phyloP scores from a whole-genome alignment of 2,113 vertebrate genomes.

The Sminthopsis crassicaudata region DNA sequence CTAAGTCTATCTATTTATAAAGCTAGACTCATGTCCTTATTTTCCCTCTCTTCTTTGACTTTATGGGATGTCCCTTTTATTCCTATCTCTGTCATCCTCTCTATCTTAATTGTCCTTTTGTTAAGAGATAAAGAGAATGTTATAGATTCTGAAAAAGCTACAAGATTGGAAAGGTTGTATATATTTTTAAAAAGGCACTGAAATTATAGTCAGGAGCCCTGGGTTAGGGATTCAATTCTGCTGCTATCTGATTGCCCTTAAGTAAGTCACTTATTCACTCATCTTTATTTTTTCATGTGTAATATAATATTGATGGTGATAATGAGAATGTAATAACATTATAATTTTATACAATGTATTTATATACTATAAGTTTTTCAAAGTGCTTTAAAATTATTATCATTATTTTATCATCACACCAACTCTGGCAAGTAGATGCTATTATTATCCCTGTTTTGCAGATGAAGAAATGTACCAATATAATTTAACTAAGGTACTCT shows the following conservation, averaged over 20 bases:
- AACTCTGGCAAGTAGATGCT: background rate
- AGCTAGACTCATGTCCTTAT: background rate
- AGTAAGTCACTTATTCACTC: background rate
- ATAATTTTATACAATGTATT: background rate
- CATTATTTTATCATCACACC: background rate
- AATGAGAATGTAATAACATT: background rate
- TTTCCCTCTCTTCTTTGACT: background rate
- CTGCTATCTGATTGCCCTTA: background rate
- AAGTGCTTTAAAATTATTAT: background rate
- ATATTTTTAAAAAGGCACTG: background rate
- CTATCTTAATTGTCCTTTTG: background rate
- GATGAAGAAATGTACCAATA: background rate
- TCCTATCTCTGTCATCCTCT: background rate
- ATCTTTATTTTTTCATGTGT: background rate
- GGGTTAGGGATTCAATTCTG: background rate
- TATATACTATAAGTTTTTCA: background rate
- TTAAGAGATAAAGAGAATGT: slow-evolving; percentile 19
- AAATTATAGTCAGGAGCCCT: background rate
- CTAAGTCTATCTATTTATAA: background rate
- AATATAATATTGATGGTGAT: background rate
- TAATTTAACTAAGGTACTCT: background rate
- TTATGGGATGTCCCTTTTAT: background rate
- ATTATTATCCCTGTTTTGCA: background rate
- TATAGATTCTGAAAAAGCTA: background rate
- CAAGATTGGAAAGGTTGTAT: background rate